These are phyloP conservation scores for Brachyistius frenatus DNA, from an alignment of 2,113 vertebrate species.

Conservation along the genomic window DNA sequence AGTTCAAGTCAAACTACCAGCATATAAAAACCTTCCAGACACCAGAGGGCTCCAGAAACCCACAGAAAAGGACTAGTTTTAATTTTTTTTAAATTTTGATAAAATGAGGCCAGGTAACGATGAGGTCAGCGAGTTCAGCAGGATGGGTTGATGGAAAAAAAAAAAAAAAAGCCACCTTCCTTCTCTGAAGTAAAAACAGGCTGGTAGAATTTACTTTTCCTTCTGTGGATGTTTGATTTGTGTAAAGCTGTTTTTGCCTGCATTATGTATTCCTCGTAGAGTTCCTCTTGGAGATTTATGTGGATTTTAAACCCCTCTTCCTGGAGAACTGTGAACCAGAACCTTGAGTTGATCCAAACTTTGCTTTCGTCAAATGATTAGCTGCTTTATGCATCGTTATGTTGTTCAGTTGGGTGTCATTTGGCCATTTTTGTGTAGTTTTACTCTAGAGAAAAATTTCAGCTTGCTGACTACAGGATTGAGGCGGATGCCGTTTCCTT, in stretches of 20 bases:
- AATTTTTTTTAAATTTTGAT: slow-evolving; percentile 30
- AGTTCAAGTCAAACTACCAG: slow-evolving; percentile 70
- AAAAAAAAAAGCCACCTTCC: slow-evolving; percentile 84
- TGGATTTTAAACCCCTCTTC: slow-evolving; percentile 72
- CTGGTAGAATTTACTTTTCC: slow-evolving; percentile 81
- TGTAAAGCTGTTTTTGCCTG: slow-evolving; percentile 48
- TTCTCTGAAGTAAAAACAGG: slow-evolving; percentile 79
- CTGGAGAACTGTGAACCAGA: slow-evolving; percentile 74
- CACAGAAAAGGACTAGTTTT: slow-evolving; percentile 35
- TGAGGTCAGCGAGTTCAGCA: slow-evolving; percentile 31
- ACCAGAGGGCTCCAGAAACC: slow-evolving; percentile 49
- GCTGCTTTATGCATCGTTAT: slow-evolving; percentile 82
- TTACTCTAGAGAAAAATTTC: slow-evolving; percentile 41
- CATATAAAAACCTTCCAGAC: slow-evolving; percentile 45
- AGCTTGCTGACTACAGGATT: slow-evolving; percentile 69
- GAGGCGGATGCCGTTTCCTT: slow-evolving; percentile 17
- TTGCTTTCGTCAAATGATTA: slow-evolving; percentile 76
- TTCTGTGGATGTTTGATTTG: slow-evolving; percentile 74
- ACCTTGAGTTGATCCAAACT: slow-evolving; percentile 63
- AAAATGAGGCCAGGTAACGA: slow-evolving; percentile 29
- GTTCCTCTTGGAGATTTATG: slow-evolving; percentile 68
- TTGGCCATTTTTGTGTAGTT: slow-evolving; percentile 53
- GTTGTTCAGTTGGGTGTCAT: slow-evolving; percentile 55
- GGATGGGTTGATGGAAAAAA: slow-evolving; percentile 51
- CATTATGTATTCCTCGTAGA: slow-evolving; percentile 66